Conservation (phyloP, 1,140 invertebrate species). For the Coboldia fuscipes region DNA sequence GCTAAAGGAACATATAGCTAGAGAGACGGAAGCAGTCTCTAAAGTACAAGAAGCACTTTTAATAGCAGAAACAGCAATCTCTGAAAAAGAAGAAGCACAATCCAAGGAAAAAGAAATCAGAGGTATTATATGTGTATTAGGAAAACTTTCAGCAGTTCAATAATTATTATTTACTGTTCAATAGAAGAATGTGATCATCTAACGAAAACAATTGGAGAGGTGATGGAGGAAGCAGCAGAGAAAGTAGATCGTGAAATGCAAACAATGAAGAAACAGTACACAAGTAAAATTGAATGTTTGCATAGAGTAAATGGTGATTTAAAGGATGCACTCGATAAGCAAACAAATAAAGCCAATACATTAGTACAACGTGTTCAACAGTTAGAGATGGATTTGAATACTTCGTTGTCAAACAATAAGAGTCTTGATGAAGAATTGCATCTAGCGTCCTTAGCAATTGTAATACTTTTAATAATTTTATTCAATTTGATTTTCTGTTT, state of each 20-base stretch:
- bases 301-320: not conserved
- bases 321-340: not conserved
- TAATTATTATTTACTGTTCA: constrained; percentile 4
- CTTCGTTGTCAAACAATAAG: not conserved
- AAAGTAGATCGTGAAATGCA: constrained; percentile 34
- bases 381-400: not conserved
- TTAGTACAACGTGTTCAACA: not conserved
- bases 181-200: constrained; percentile 11
- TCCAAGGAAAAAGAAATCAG: constrained; percentile 11
- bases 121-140: constrained; percentile 6
- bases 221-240: constrained; percentile 33
- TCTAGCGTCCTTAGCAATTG: not conserved
- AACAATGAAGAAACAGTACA: constrained; percentile 29
- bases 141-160: constrained; percentile 7
- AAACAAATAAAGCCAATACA: not conserved
- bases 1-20: constrained; percentile 3
- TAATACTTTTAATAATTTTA: not conserved
- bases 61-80: constrained; percentile 24
- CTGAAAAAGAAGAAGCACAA: constrained; percentile 22
- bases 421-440: not conserved
- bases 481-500: not conserved
- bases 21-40: constrained; percentile 9
- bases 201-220: constrained; percentile 15
- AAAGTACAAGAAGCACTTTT: constrained; percentile 24
- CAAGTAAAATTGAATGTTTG: not conserved